Evolutionary conservation across 2,113 vertebrate species (phyloP).

Genomic region (Thunnus maccoyii): DNA sequence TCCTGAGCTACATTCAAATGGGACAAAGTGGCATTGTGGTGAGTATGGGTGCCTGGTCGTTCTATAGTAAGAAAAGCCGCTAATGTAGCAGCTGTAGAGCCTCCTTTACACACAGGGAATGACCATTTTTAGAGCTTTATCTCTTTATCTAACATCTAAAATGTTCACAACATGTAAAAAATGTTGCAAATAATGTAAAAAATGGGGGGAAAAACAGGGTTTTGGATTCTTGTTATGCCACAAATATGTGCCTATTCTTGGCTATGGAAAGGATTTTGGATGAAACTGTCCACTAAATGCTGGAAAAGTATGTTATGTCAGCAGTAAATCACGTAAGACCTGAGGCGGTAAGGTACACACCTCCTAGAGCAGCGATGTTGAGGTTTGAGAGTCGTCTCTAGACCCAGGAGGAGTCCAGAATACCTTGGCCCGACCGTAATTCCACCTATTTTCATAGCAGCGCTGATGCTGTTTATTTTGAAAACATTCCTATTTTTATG

Average conservation of each 20-base stretch:
- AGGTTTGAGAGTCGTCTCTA: constrained; percentile 55
- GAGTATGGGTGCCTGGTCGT: background rate
- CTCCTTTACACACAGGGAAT: constrained; percentile 3
- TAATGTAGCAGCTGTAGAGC: background rate
- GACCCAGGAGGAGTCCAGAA: constrained; percentile 74
- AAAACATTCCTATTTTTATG: constrained; percentile 94
- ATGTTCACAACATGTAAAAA: background rate
- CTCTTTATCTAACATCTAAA: background rate
- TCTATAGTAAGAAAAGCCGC: constrained; percentile 19
- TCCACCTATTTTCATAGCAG: constrained; percentile 79
- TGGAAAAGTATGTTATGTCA: constrained; percentile 74
- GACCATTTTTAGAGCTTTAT: background rate
- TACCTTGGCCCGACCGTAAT: constrained; percentile 66
- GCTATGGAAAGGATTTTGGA: constrained; percentile 42
- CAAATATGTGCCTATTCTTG: constrained; percentile 58
- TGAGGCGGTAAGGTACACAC: constrained; percentile 69
- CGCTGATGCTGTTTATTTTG: constrained; percentile 91
- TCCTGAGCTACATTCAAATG: constrained; percentile 44
- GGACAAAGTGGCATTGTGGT: constrained; percentile 68
- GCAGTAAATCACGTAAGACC: constrained; percentile 69
- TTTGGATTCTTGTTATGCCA: constrained; percentile 41
- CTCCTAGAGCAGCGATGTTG: constrained; percentile 68
- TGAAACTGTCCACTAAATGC: constrained; percentile 33
- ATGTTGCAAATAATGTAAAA: background rate
- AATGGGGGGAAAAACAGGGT: background rate